These are phyloP conservation scores for Meriones unguiculatus DNA, from an alignment of 2,113 vertebrate species.

Conservation along the genomic window DNA sequence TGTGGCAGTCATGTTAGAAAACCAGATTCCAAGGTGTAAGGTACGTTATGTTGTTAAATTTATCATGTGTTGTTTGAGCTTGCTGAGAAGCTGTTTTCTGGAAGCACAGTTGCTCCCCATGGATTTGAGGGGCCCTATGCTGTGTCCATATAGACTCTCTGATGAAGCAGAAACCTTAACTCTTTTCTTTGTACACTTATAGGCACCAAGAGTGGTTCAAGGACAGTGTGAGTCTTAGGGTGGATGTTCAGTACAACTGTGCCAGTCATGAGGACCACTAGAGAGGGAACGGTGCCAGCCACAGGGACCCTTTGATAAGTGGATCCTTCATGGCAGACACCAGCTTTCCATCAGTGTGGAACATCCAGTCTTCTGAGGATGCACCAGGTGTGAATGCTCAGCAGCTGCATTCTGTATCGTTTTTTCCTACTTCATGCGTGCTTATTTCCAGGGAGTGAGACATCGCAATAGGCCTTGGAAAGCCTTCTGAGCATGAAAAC, in stretches of 20 bases:
- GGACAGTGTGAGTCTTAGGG: background rate
- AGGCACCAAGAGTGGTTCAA: background rate
- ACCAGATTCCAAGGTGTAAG: background rate
- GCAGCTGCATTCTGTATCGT: background rate
- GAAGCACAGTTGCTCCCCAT: background rate
- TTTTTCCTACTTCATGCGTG: background rate
- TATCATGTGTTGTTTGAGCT: background rate
- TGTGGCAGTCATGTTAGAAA: background rate
- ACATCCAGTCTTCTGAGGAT: background rate
- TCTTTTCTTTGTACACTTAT: background rate
- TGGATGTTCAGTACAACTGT: too few relatives aligned
- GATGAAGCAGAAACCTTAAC: background rate
- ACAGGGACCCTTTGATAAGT: background rate
- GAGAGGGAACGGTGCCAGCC: background rate
- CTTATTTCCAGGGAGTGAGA: background rate
- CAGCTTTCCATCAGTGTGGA: background rate
- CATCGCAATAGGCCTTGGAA: background rate
- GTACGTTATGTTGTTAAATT: background rate
- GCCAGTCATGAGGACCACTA: background rate
- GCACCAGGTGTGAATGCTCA: background rate
- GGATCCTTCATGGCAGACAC: background rate
- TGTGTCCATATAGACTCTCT: background rate
- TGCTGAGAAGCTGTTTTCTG: background rate
- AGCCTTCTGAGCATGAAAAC: background rate
- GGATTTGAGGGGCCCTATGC: background rate